Evolutionary conservation across 2,113 vertebrate genomes (phyloP).

Genomic region (Parotia lawesii): DNA sequence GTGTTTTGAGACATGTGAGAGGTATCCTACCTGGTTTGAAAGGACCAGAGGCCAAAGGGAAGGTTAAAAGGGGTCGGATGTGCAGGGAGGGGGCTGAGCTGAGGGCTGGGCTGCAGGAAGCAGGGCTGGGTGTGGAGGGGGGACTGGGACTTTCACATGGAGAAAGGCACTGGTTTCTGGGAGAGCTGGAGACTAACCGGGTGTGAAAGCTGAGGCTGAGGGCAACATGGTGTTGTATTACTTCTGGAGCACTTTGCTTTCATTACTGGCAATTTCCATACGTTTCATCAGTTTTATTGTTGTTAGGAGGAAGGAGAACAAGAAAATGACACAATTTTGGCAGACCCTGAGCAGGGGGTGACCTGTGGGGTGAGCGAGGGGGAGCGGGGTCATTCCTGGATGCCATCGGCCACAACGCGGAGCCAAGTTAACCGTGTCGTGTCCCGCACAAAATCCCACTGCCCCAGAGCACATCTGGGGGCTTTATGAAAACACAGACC

Average conservation of each 20-base stretch:
- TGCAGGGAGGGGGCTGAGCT: not conserved
- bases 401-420: not conserved
- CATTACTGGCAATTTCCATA: not conserved
- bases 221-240: not conserved
- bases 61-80: accelerated
- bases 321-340: not conserved
- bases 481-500: not conserved
- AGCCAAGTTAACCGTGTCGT: not conserved
- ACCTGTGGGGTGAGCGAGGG: not conserved
- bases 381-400: not conserved
- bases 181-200: not conserved
- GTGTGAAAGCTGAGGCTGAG: slow-evolving; percentile 1
- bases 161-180: not conserved
- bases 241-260: not conserved
- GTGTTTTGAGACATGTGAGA: not conserved
- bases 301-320: not conserved
- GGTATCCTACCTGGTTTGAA: not conserved
- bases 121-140: not conserved
- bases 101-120: not conserved
- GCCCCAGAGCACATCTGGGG: accelerated
- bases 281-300: slow-evolving; percentile 13
- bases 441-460: not conserved
- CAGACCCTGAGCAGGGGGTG: not conserved
- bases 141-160: not conserved
- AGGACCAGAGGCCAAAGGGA: not conserved